Base-by-base conservation (phyloP, 2,113 vertebrate species). In the Pao palembangensis region DNA sequence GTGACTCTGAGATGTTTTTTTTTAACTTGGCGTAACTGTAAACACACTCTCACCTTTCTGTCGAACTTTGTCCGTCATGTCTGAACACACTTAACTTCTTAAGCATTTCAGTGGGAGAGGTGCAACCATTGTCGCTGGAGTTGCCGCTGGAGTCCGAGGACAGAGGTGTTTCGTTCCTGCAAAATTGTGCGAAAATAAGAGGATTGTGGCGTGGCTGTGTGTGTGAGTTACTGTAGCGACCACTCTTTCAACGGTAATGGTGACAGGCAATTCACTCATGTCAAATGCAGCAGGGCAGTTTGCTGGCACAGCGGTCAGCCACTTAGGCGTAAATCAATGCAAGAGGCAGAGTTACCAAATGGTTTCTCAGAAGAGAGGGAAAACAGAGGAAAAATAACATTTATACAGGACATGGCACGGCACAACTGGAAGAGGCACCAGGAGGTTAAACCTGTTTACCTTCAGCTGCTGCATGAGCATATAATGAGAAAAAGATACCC, bases 121-220 rank as follows among this genome's bases (percentile, higher is more conserved):
- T n/a, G 25, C 66, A 46, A 0, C 52, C 58, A 1, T 19, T 73
- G 43, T 83, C 73, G 28, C 76, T 83, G 69, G 80, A 80, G 67
- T 76, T 70, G 65, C 61, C 70, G 70, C 82, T 86, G 19, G n/a
- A 64, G 42, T 81, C 86, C 51, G 76, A 67, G 10, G 61, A 69
- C 12, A 12, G 19, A 8, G 13, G 48, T 0, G 1, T 53, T 10
- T 62, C 51, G 1, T 68, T 49, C 38, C 86, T 88, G 76, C 34
- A 23, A 64, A 61, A 55, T 6, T 13, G 20, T 4, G 13, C 2
- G 12, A 38, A 66, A 64, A 52, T 25, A 25, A 14, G 4, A 51
- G 56, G 23, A 58, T 64, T 19, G 7, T 6, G 21, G 8, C 17
- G 38, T 15, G 16, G 16, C 41, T 55, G 0, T 0, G 31, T 6